These are phyloP conservation scores for Lypha dubia DNA, from an alignment of 2,888 invertebrate genomes.

Conservation along the genomic window DNA sequence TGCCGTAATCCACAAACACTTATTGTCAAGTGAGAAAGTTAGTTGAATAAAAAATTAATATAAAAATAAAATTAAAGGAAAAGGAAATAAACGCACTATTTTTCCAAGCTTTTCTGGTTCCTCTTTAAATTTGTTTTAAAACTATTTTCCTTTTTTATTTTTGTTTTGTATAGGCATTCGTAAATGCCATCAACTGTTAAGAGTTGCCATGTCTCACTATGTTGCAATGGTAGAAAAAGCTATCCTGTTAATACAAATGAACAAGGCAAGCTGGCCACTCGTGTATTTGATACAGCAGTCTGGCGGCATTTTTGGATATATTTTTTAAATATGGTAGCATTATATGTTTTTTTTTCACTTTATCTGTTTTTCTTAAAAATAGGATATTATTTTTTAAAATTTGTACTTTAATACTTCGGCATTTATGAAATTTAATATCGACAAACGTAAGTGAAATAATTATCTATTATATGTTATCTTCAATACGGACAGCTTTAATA, in stretches of 20 bases:
- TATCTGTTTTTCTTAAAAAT: not conserved
- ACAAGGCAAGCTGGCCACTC: slow-evolving; percentile 22
- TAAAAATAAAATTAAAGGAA: slow-evolving; percentile 74
- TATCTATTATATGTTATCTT: too few species aligned
- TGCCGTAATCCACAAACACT: slow-evolving; percentile 59
- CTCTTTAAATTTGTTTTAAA: slow-evolving; percentile 70
- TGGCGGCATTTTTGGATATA: slow-evolving; percentile 5
- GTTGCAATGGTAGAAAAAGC: not conserved
- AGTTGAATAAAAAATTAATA: slow-evolving; percentile 68
- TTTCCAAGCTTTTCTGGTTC: slow-evolving; percentile 73
- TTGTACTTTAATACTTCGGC: too few species aligned
- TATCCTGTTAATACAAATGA: not conserved
- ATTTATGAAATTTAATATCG: too few species aligned
- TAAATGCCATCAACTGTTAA: slow-evolving; percentile 68
- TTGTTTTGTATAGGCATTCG: slow-evolving; percentile 66
- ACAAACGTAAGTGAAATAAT: too few species aligned
- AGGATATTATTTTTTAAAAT: too few species aligned
- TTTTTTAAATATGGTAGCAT: slow-evolving; percentile 12
- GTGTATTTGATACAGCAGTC: not conserved
- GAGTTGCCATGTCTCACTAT: slow-evolving; percentile 33
- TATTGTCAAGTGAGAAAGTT: slow-evolving; percentile 68
- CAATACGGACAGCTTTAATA: too few species aligned
- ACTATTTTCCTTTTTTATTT: slow-evolving; percentile 61
- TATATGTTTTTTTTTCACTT: too few species aligned
- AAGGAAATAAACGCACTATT: slow-evolving; percentile 75